Base-by-base conservation (phyloP, 2,888 invertebrate genomes). In the Branchellion lobata region DNA sequence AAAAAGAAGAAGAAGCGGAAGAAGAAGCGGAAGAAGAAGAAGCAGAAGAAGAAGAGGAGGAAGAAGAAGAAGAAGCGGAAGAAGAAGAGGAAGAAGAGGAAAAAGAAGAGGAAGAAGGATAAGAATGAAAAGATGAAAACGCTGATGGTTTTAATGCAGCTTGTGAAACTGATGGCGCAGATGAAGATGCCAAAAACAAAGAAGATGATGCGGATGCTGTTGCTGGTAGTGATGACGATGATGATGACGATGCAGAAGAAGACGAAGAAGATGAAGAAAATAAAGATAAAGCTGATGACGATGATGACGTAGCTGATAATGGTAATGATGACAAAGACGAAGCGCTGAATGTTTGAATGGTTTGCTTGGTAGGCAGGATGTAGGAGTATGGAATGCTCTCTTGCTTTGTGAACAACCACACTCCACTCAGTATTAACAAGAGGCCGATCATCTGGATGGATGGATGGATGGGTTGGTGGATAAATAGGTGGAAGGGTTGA, bases 361-460 rank as follows among this genome's bases (percentile, higher is more conserved):
- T 1, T 21, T 75, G 36, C 21, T 47, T 53, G 33, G 24, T 29
- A 1, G 75, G 51, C 24, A 80, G 40, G 57, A 80, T 69, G 61
- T 78, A 72, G n/a, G 73, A 27, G 80, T 78, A 73, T 36, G 71
- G n/a, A 33, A 69, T 31, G 40, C 53, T 68, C 57, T 78, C 80
- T 69, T 80, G 78, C 61, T 72, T 61, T 5, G 71, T 33, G 68
- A 78, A 78, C 8, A 80, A 65, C 80, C 80, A 80, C 36, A 80
- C 69, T 29, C 80, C 80, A n/a, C 79, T 69, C 21, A 78, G 61
- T 3, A 80, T 71, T 72, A 80, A 51, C 11, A 61, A 29, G 71
- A 69, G 73, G 14, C 80, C 80, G 14, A 51, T 36, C 27, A 80
- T 33, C 80, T 80, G 78, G 29, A 53, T 31, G 27, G 21, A 57